phyloP scores from a whole-genome alignment of 2,888 invertebrate species.

The Lumbricus terrestris region DNA sequence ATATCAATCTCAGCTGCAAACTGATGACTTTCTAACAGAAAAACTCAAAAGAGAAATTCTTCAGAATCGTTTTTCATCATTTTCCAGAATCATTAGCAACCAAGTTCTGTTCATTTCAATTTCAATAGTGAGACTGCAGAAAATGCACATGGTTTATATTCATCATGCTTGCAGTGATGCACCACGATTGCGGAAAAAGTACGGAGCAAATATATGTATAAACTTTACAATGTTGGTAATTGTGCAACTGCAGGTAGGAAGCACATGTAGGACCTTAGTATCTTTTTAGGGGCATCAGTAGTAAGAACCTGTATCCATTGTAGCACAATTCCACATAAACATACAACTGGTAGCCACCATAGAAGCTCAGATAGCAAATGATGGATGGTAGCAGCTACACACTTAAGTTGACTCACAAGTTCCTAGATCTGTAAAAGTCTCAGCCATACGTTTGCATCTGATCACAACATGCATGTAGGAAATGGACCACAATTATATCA shows the following conservation, averaged over 20 bases:
- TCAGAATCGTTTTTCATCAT: neutral
- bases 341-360: neutral
- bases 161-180: neutral
- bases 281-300: neutral
- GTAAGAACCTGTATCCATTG: neutral
- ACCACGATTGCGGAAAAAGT: neutral
- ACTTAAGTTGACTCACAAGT: neutral
- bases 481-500: too few relatives aligned
- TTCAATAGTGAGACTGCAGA: neutral
- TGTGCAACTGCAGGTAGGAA: neutral
- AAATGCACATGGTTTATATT: neutral
- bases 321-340: neutral
- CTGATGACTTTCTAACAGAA: neutral
- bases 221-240: neutral
- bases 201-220: neutral
- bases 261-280: neutral
- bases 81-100: neutral
- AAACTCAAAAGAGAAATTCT: neutral
- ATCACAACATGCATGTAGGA: neutral
- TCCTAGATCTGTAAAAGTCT: neutral
- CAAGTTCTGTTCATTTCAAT: too few relatives aligned
- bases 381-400: neutral
- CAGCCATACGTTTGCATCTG: neutral
- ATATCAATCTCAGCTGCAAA: neutral
- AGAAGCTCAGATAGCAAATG: neutral